Percentiles rank a stretch among this genome's conserved stretches.
Conservation (phyloP, 2,113 vertebrate genomes). For the Lathamus discolor region DNA sequence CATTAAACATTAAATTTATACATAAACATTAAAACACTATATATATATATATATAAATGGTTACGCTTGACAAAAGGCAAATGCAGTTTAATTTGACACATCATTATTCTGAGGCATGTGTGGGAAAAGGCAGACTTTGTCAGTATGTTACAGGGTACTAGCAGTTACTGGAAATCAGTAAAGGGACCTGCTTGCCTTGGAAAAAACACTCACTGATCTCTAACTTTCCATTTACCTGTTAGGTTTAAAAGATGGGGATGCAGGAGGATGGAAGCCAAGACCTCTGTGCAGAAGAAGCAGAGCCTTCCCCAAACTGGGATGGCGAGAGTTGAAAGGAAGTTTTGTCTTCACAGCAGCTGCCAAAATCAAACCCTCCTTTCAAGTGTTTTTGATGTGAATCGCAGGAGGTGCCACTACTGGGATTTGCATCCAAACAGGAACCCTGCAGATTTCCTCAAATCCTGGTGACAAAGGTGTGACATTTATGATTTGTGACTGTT, state of each 20-base stretch:
- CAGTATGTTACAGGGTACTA: neutral
- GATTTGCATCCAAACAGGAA: constrained; percentile 52
- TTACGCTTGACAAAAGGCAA: neutral
- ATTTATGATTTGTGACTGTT: constrained; percentile 37
- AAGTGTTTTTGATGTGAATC: constrained; percentile 41
- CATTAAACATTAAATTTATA: no score
- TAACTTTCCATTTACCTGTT: neutral
- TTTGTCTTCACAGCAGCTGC: constrained; percentile 27
- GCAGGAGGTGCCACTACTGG: neutral
- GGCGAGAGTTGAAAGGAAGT: constrained; percentile 3
- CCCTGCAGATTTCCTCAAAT: constrained; percentile 48
- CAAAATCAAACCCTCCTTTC: constrained; percentile 29
- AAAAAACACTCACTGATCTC: neutral
- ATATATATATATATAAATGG: neutral
- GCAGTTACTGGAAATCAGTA: neutral
- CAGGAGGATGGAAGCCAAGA: neutral
- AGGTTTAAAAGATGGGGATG: neutral
- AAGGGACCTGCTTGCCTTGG: neutral
- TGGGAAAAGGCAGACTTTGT: neutral
- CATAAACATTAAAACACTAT: no score
- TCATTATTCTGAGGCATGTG: neutral
- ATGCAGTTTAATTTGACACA: neutral
- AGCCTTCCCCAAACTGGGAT: neutral
- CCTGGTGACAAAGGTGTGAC: constrained; percentile 24
- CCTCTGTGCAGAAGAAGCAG: neutral